Percentiles rank a stretch among this genome's conserved stretches.
These are phyloP conservation scores for Scleropages formosus DNA, from an alignment of 2,797 vertebrate genomes.

Conservation along the genomic window DNA sequence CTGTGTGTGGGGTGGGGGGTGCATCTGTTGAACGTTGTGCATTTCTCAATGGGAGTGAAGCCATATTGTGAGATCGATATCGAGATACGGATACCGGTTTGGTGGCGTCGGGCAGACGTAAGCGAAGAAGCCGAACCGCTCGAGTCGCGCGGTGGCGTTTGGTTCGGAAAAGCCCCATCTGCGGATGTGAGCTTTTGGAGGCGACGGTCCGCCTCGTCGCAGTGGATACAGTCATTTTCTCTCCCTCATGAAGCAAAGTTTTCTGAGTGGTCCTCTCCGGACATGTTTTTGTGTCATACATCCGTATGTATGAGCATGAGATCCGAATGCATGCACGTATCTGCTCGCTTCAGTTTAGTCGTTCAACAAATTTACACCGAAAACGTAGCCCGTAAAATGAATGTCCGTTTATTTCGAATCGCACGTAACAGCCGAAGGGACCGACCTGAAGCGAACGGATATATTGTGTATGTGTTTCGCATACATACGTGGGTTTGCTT, in stretches of 20 bases:
- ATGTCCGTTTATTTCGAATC: neutral
- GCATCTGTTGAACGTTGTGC: no score
- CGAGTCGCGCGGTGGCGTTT: neutral
- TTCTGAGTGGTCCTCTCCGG: neutral
- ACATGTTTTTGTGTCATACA: neutral
- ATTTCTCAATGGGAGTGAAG: no score
- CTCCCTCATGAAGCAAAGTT: constrained; percentile 30
- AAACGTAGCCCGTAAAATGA: neutral
- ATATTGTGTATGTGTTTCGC: constrained; percentile 22
- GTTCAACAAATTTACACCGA: neutral
- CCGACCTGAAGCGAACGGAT: constrained; percentile 14
- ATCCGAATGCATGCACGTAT: constrained; percentile 1
- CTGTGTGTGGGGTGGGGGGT: no score
- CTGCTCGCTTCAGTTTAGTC: constrained; percentile 17
- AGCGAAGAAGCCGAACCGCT: neutral
- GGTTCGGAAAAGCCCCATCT: neutral
- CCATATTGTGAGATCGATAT: no score
- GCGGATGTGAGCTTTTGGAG: neutral
- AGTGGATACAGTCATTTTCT: constrained; percentile 10
- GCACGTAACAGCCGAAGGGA: neutral
- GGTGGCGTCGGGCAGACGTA: neutral
- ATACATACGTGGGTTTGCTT: constrained; percentile 21
- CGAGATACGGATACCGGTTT: no score
- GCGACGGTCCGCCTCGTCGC: constrained; percentile 8
- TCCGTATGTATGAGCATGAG: constrained; percentile 24